These are phyloP conservation scores for Exocentrus adspersus DNA, from an alignment of 2,888 invertebrate genomes.

Conservation along the genomic window DNA sequence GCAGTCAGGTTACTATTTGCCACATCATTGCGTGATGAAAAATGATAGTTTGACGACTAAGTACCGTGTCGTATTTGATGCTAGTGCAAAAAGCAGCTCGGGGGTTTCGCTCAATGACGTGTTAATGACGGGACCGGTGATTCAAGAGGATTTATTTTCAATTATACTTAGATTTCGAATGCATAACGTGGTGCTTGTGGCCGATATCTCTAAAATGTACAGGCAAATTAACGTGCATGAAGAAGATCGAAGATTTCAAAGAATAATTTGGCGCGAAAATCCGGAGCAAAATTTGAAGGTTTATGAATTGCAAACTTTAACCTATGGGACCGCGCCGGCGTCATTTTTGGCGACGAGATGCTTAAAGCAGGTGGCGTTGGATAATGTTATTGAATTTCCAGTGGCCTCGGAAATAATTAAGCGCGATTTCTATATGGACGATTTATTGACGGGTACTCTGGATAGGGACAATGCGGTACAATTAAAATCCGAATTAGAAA, in stretches of 20 bases:
- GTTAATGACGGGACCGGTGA: constrained; percentile 22
- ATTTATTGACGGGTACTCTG: constrained; percentile 7
- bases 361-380: constrained; percentile 14
- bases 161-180: constrained; percentile 26
- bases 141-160: constrained; percentile 29
- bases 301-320: constrained; percentile 23
- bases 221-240: constrained; percentile 9
- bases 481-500: constrained; percentile 14
- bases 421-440: constrained; percentile 20
- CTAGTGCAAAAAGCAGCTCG: constrained; percentile 1
- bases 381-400: constrained; percentile 5
- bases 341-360: constrained; percentile 21
- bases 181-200: constrained; percentile 17
- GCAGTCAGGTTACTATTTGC: constrained; percentile 19
- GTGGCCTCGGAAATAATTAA: not conserved
- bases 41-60: constrained; percentile 23
- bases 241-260: constrained; percentile 11
- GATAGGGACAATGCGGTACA: not conserved
- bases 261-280: constrained; percentile 19
- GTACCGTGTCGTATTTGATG: constrained; percentile 28
- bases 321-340: constrained; percentile 26
- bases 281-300: constrained; percentile 2
- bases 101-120: constrained; percentile 26
- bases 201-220: constrained; percentile 34
- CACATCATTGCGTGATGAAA: constrained; percentile 27